These are phyloP conservation scores for Diplodus sargus DNA, from an alignment of 2,797 vertebrate species.

Conservation along the genomic window DNA sequence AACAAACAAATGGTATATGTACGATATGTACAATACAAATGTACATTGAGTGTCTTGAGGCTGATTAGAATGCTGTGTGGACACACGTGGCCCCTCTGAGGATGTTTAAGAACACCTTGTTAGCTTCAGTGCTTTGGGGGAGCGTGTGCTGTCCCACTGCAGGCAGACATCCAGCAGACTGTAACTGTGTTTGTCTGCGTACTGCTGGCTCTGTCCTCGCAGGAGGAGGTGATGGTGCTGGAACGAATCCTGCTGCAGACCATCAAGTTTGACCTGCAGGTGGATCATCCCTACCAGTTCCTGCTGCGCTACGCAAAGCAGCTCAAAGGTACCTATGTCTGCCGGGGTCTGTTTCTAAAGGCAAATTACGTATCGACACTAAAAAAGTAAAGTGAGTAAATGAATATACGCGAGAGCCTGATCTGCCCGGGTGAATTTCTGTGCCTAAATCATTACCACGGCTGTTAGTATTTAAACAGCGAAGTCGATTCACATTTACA, in stretches of 20 bases:
- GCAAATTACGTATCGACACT: not conserved
- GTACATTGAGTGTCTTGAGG: too few relatives aligned
- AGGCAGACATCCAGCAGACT: not conserved
- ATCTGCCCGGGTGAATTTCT: not conserved
- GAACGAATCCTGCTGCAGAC: slow-evolving; percentile 94
- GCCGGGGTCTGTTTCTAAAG: not conserved
- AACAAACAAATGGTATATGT: too few relatives aligned
- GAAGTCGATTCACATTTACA: too few relatives aligned
- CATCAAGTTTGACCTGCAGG: slow-evolving; percentile 95
- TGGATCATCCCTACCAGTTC: slow-evolving; percentile 94
- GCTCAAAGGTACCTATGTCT: slow-evolving; percentile 88
- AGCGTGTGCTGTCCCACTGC: too few relatives aligned
- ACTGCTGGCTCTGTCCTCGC: slow-evolving; percentile 1
- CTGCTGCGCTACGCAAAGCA: slow-evolving; percentile 94
- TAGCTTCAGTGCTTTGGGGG: too few relatives aligned
- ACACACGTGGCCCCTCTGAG: too few relatives aligned
- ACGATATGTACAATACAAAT: too few relatives aligned
- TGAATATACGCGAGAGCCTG: too few relatives aligned
- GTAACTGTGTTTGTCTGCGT: not conserved
- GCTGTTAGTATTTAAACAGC: not conserved
- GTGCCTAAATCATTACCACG: not conserved
- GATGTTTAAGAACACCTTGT: too few relatives aligned
- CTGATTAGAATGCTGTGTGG: too few relatives aligned
- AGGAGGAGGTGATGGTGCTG: slow-evolving; percentile 96
- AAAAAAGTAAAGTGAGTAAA: not conserved